Evolutionary conservation across 2,113 vertebrate species (phyloP).

Genomic region (Todiramphus chloris): DNA sequence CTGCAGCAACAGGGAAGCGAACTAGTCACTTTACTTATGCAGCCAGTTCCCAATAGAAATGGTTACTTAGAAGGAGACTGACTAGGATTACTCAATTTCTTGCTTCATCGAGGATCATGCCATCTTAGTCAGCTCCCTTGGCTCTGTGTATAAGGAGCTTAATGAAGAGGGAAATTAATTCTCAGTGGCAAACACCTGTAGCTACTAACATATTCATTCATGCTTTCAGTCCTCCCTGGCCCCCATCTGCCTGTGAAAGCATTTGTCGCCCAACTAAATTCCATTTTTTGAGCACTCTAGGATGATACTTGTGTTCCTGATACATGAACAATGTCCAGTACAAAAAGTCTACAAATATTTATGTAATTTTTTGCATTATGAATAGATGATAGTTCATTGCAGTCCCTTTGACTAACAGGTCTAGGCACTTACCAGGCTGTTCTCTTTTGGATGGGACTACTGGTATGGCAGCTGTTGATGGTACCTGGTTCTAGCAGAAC

Average conservation of each 20-base stretch:
- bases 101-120: constrained; percentile 33
- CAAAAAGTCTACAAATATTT: not conserved
- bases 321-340: not conserved
- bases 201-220: constrained; percentile 6
- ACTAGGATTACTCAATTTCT: constrained; percentile 44
- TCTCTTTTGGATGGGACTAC: not conserved
- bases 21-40: not conserved
- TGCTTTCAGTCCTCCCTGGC: not conserved
- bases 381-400: not conserved
- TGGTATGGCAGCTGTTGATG: not conserved
- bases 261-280: not conserved
- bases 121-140: constrained; percentile 9
- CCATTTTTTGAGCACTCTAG: not conserved
- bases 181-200: constrained; percentile 33
- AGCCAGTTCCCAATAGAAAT: not conserved
- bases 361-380: not conserved
- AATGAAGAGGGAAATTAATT: constrained; percentile 60
- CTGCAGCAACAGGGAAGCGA: not conserved
- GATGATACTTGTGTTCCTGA: not conserved
- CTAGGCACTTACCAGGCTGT: not conserved
- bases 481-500: not conserved
- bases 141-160: constrained; percentile 20
- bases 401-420: not conserved
- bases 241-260: not conserved
- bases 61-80: constrained; percentile 8